phyloP scores from a whole-genome alignment of 2,797 vertebrate species.

The Leptodactylus fallax region DNA sequence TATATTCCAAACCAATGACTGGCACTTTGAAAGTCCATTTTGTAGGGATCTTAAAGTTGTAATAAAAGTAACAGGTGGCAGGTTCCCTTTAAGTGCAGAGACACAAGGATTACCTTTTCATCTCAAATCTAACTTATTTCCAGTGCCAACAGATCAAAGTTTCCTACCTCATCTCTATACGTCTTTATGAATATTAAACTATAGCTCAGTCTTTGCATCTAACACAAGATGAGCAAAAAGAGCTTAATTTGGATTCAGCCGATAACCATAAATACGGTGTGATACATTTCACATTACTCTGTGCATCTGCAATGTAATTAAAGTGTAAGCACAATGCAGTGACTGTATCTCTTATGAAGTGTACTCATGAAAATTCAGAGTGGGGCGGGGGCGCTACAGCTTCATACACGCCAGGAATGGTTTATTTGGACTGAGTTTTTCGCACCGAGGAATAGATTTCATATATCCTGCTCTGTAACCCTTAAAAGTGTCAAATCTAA shows the following conservation, averaged over 20 bases:
- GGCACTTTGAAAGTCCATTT: not conserved
- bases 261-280: not conserved
- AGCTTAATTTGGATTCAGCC: not conserved
- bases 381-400: not conserved
- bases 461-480: not conserved
- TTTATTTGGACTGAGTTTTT: conserved; percentile 29
- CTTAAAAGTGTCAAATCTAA: conserved; percentile 14
- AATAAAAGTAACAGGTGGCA: not conserved
- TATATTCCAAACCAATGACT: not conserved
- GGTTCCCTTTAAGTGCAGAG: not conserved
- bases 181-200: conserved; percentile 8
- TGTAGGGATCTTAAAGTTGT: not conserved
- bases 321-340: conserved; percentile 50
- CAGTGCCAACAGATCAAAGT: not conserved
- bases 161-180: not conserved
- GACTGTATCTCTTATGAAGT: conserved; percentile 49
- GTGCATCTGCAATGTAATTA: conserved; percentile 52
- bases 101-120: not conserved
- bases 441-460: not conserved
- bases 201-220: not conserved
- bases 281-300: not conserved
- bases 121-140: not conserved
- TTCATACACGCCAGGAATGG: not conserved
- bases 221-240: not conserved
- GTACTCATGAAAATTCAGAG: conserved; percentile 22